Conservation (phyloP, 2,113 vertebrate species). For the Epinephelus lanceolatus region DNA sequence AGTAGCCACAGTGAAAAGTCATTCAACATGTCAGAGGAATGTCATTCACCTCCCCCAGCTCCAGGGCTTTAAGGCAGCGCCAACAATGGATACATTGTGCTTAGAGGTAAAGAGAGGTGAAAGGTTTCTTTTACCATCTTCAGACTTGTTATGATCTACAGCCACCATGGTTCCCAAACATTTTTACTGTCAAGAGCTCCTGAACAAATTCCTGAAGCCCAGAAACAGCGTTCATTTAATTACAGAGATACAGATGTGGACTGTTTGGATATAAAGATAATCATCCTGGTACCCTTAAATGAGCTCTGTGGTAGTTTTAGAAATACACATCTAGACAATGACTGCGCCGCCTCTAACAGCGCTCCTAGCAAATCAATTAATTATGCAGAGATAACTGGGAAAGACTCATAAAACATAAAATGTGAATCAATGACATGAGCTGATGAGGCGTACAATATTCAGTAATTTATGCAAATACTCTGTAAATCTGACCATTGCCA, state of each 20-base stretch:
- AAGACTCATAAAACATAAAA: not conserved
- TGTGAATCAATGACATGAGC: not conserved
- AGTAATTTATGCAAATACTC: not conserved
- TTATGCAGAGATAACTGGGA: not conserved
- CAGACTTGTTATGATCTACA: conserved; percentile 38
- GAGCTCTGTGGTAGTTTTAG: not conserved
- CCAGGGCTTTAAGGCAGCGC: conserved; percentile 44
- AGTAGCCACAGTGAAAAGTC: conserved; percentile 37
- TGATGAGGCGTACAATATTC: not conserved
- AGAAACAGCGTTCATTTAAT: not conserved
- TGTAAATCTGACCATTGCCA: not conserved
- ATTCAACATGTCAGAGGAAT: conserved; percentile 72
- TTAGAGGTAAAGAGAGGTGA: conserved; percentile 48
- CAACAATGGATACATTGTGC: conserved; percentile 74
- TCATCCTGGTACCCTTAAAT: not conserved
- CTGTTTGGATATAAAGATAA: not conserved
- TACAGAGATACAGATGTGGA: not conserved
- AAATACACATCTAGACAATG: not conserved
- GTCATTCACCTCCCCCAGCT: conserved; percentile 66
- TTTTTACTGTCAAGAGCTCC: conserved; percentile 9
- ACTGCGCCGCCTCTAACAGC: not conserved
- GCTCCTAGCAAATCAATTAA: not conserved
- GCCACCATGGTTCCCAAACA: conserved; percentile 11
- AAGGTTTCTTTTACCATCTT: conserved; percentile 52
- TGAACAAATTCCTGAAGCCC: not conserved